Base-by-base conservation (phyloP, 2,113 vertebrate genomes). In the Phasianus colchicus region DNA sequence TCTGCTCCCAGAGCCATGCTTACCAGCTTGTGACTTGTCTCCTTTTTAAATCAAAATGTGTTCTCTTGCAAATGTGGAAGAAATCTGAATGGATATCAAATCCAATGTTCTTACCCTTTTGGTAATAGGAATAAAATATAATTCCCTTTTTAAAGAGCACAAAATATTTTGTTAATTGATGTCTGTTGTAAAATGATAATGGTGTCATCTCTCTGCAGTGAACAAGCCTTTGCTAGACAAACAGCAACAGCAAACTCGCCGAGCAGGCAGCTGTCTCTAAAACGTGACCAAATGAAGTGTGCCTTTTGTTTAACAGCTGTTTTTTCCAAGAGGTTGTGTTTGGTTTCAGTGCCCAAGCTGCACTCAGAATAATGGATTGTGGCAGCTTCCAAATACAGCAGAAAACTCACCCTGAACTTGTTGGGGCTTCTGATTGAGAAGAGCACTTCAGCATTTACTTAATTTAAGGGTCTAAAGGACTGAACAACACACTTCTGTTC, bases 261-360 rank as follows among this genome's bases (percentile, higher is more conserved):
- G 17, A 48, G 45, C 48, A 89, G 74, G 69, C 1, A 80, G 24
- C 22, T 71, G 50, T 3, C 64, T 29, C 25, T 30, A 60, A 84
- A 88, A 66, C 0, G 1, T 47, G 74, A 42, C 20, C 0, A 2
- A 52, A 81, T 25, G n/a, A 58, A 34, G 13, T 21, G 4, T 10
- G 47, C 18, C 36, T 89, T 89, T 92, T 86, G 42, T 55, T 80
- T n/a, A 5, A 85, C 32, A 83, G 50, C 22, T 73, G 21, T 17
- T 76, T 93, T 69, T 74, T 57, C 47, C 48, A 54, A 30, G 72
- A 77, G 50, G 19, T 81, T 90, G 69, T 86, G 63, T 84, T 91
- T 70, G 25, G n/a, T 89, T 92, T 50, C 55, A 7, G n/a, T 66
- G 64, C 67, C n/a, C 0, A 0, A 82, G n/a, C 48, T 91, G 36